Conservation (phyloP, 2,113 vertebrate genomes). For the Rhinogobius similis region DNA sequence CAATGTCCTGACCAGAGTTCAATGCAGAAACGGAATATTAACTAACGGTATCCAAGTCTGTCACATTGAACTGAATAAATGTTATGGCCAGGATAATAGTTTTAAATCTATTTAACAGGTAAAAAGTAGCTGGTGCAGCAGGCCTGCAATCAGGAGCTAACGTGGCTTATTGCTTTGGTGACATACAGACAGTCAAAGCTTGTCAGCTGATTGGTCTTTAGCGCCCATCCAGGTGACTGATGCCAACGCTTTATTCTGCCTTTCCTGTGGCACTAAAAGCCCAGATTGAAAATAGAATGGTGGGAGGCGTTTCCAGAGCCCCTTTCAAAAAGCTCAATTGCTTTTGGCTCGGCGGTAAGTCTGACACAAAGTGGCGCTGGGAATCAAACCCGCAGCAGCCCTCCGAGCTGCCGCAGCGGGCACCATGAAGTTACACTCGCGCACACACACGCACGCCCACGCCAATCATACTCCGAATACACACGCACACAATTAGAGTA, state of each 20-base stretch:
- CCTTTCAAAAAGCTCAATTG: slow-evolving; percentile 53
- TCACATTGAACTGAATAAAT: slow-evolving; percentile 5
- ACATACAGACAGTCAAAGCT: slow-evolving; percentile 29
- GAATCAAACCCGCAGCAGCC: slow-evolving; percentile 58
- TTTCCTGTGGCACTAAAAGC: slow-evolving; percentile 64
- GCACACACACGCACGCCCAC: slow-evolving; percentile 28
- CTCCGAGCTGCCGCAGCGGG: slow-evolving; percentile 55
- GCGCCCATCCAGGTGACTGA: slow-evolving; percentile 38
- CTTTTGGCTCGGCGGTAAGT: slow-evolving; percentile 60
- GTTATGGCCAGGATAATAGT: neutral
- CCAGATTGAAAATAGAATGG: slow-evolving; percentile 47
- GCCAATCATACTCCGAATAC: slow-evolving; percentile 44
- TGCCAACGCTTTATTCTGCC: slow-evolving; percentile 43
- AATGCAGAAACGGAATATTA: neutral
- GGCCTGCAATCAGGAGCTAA: slow-evolving; percentile 36
- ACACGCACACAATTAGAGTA: slow-evolving; percentile 33
- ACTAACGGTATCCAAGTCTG: neutral
- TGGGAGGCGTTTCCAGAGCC: slow-evolving; percentile 54
- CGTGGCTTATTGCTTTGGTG: slow-evolving; percentile 27
- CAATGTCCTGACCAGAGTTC: neutral
- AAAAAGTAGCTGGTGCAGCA: slow-evolving; percentile 3
- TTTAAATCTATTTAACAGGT: slow-evolving; percentile 5
- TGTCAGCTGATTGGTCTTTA: slow-evolving; percentile 51
- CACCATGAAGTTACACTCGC: slow-evolving; percentile 21
- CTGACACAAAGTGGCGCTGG: slow-evolving; percentile 67